Percentiles rank a stretch among this genome's conserved stretches.
Evolutionary conservation across 2,888 invertebrate species (phyloP).

Genomic region (Ormyrus rosae): DNA sequence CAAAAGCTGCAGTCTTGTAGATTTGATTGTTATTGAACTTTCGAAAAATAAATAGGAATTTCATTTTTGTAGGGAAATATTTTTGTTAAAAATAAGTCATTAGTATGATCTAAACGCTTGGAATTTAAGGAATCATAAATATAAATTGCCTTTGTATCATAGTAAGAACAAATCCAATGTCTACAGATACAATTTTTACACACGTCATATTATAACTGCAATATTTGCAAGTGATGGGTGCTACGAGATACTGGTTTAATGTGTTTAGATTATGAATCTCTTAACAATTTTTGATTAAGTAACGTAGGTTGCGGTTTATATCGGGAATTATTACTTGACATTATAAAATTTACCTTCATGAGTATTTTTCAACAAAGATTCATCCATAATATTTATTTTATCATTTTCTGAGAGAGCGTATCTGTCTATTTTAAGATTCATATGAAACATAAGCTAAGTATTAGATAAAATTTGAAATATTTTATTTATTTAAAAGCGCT

Average conservation of each 20-base stretch:
- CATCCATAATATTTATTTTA: conserved; percentile 1
- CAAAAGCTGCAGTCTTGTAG: background rate
- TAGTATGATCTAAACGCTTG: too few species aligned
- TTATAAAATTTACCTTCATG: conserved; percentile 9
- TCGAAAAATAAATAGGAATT: background rate
- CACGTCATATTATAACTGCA: background rate
- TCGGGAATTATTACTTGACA: too few species aligned
- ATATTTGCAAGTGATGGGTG: background rate
- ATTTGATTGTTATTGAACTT: conserved; percentile 10
- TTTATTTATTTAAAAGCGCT: too few species aligned
- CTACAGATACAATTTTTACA: background rate
- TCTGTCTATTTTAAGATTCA: background rate
- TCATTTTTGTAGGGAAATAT: background rate
- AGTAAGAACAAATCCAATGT: background rate
- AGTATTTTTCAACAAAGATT: background rate
- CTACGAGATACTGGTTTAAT: background rate
- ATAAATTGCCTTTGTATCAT: background rate
- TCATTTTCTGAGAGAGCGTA: background rate
- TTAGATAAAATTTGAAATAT: too few species aligned
- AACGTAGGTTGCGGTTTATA: background rate
- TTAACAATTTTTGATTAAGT: background rate
- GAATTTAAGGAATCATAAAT: too few species aligned
- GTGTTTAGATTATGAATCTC: background rate
- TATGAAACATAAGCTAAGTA: too few species aligned
- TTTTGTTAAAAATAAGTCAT: too few species aligned